phyloP scores from a whole-genome alignment of 2,113 vertebrate species.

The Mustela lutreola region DNA sequence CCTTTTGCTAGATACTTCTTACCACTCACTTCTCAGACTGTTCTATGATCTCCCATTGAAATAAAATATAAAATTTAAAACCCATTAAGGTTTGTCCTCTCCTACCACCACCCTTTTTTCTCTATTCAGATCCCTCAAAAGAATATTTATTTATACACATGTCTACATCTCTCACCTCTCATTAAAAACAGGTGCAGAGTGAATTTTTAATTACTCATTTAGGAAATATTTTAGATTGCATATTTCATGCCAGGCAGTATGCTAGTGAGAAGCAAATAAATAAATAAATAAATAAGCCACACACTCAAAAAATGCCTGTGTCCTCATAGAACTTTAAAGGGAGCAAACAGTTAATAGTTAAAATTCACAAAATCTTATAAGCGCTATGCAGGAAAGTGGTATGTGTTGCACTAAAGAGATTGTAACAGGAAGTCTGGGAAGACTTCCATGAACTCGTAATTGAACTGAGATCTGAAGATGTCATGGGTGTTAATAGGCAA shows the following conservation, averaged over 20 bases:
- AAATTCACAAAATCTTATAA: background rate
- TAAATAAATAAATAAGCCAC: background rate
- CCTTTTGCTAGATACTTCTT: background rate
- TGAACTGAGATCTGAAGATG: constrained; percentile 6
- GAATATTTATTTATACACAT: background rate
- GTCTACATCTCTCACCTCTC: background rate
- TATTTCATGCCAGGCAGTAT: background rate
- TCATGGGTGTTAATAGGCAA: background rate
- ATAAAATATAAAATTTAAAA: background rate
- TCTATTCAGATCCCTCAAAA: background rate
- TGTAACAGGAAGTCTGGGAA: background rate
- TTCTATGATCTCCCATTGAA: background rate
- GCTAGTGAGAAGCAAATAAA: background rate
- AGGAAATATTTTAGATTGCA: constrained; percentile 33
- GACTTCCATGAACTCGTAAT: background rate
- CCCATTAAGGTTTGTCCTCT: background rate
- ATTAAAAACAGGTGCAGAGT: constrained; percentile 2
- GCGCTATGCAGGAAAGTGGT: background rate
- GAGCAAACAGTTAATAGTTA: background rate
- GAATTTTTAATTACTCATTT: background rate
- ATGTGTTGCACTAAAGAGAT: background rate
- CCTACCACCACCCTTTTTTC: background rate
- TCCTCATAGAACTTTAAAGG: background rate
- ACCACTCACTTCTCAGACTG: background rate
- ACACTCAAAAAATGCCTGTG: background rate